A percentile compares a stretch with the other conserved stretches of the same genome.
Evolutionary conservation across 2,888 invertebrate species (phyloP).

Genomic region (Marasmarcha lunaedactyla): DNA sequence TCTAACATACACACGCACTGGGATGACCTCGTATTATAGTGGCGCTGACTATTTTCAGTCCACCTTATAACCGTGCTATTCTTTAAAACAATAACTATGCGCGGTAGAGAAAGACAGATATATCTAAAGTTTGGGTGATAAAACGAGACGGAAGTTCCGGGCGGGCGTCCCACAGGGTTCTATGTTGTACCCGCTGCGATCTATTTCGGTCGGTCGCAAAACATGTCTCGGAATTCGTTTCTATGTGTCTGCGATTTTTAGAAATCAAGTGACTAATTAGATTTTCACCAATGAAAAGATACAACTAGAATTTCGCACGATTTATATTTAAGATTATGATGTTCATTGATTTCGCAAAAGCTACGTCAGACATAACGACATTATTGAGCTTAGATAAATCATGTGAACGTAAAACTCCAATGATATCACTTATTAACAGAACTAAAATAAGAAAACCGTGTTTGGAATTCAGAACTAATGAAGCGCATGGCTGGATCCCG

Average conservation of each 20-base stretch:
- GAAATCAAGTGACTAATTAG: conserved; percentile 64
- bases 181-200: conserved; percentile 61
- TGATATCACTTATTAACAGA: no score
- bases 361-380: no score
- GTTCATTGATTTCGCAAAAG: no score
- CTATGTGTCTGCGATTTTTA: conserved; percentile 64
- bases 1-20: no score
- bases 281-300: conserved; percentile 9
- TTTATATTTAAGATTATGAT: no score
- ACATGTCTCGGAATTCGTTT: conserved; percentile 69
- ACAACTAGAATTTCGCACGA: no score
- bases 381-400: no score
- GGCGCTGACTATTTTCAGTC: conserved; percentile 65
- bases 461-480: no score
- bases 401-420: no score
- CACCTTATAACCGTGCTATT: conserved; percentile 41
- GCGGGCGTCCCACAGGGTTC: conserved; percentile 57
- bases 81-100: conserved; percentile 63
- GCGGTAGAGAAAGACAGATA: conserved; percentile 50
- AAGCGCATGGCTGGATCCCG: no score
- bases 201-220: conserved; percentile 66
- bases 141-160: conserved; percentile 42
- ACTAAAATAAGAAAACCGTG: no score
- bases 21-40: conserved; percentile 46
- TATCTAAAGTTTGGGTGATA: conserved; percentile 35